Percentiles rank a stretch among this genome's conserved stretches.
Evolutionary conservation across 2,888 invertebrate species (phyloP).

Genomic region (Poecilus cupreus): DNA sequence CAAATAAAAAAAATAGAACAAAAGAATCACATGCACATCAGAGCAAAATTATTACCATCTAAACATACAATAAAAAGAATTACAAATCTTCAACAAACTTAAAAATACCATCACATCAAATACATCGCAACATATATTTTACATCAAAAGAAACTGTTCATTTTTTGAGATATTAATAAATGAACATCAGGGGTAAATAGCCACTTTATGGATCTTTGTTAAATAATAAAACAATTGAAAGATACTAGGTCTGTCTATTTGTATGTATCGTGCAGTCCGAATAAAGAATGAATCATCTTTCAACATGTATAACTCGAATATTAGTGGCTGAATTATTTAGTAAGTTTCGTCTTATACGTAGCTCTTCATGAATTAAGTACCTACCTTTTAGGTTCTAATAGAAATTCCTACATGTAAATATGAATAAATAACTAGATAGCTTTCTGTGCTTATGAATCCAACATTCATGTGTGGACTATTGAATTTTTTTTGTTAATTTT

Average conservation of each 20-base stretch:
- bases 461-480: too few species aligned
- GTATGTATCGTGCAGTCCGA: not conserved
- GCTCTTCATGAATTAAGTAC: not conserved
- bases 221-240: constrained; percentile 27
- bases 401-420: too few species aligned
- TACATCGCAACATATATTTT: not conserved
- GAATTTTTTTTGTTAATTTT: too few species aligned
- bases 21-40: not conserved
- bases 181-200: constrained; percentile 19
- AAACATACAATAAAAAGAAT: not conserved
- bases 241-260: not conserved
- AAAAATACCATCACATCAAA: not conserved
- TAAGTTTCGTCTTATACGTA: not conserved
- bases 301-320: not conserved
- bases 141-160: not conserved
- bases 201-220: constrained; percentile 15
- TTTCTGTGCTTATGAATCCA: too few species aligned
- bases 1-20: not conserved
- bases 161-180: constrained; percentile 19
- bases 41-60: too few species aligned
- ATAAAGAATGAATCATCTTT: not conserved
- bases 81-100: not conserved
- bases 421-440: too few species aligned
- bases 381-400: too few species aligned
- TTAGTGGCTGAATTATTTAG: not conserved